phyloP scores from a whole-genome alignment of 2,888 invertebrate species.

The Chorisops tibialis region DNA sequence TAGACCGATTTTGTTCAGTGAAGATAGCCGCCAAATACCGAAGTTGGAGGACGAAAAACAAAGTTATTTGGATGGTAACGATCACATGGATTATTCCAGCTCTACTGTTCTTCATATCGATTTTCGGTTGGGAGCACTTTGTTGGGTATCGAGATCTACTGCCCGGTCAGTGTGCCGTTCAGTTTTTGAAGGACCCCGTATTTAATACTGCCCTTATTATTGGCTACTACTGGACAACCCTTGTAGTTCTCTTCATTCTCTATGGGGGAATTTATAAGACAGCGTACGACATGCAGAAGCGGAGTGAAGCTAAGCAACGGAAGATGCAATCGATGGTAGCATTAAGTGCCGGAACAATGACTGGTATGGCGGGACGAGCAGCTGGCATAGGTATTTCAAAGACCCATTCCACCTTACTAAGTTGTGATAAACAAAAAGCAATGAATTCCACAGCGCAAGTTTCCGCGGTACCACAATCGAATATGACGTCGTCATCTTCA shows the following conservation, averaged over 20 bases:
- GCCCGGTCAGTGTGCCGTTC: slow-evolving; percentile 90
- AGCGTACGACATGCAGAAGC: slow-evolving; percentile 95
- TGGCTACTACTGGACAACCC: slow-evolving; percentile 95
- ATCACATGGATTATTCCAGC: slow-evolving; percentile 97
- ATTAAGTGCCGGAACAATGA: slow-evolving; percentile 83
- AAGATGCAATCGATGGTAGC: slow-evolving; percentile 96
- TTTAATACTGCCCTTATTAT: slow-evolving; percentile 97
- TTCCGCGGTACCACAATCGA: slow-evolving; percentile 37
- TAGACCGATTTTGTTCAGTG: slow-evolving; percentile 97
- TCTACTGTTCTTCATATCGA: slow-evolving; percentile 92
- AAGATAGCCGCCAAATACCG: slow-evolving; percentile 97
- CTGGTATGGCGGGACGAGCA: slow-evolving; percentile 83
- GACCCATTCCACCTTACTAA: slow-evolving; percentile 65
- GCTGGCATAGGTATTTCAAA: slow-evolving; percentile 83
- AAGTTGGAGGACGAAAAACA: slow-evolving; percentile 91
- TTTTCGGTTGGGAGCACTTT: slow-evolving; percentile 99
- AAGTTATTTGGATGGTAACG: slow-evolving; percentile 93
- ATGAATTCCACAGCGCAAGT: slow-evolving; percentile 40
- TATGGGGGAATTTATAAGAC: slow-evolving; percentile 98
- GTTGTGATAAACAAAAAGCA: slow-evolving; percentile 67
- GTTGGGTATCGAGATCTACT: slow-evolving; percentile 85
- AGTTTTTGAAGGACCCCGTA: slow-evolving; percentile 94
- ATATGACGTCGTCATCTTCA: slow-evolving; percentile 39
- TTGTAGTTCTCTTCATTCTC: slow-evolving; percentile 89
- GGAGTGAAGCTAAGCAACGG: slow-evolving; percentile 92